Evolutionary conservation across 2,797 vertebrate species (phyloP).

Genomic region (Gambelia wislizenii): DNA sequence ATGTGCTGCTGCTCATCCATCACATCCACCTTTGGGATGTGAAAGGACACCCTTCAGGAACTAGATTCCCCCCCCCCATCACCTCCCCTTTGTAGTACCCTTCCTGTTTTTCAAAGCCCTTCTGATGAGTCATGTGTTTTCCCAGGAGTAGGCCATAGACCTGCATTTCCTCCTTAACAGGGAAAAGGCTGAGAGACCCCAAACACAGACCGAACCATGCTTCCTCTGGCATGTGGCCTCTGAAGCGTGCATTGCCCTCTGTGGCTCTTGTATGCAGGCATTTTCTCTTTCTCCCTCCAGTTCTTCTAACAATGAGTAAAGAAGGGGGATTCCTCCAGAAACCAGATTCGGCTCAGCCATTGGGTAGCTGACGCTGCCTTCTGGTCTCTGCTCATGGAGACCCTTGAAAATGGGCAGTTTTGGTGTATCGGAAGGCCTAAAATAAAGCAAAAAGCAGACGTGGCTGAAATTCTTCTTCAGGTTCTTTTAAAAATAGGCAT

Average conservation of each 20-base stretch:
- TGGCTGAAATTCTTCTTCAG: too few relatives aligned
- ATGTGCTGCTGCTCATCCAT: background rate
- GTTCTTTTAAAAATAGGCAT: too few relatives aligned
- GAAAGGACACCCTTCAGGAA: constrained; percentile 12
- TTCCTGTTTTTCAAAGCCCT: constrained; percentile 37
- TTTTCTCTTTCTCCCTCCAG: too few relatives aligned
- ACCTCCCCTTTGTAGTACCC: background rate
- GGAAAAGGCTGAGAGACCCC: constrained; percentile 28
- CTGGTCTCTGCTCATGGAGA: too few relatives aligned
- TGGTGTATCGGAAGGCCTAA: too few relatives aligned
- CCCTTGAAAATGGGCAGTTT: too few relatives aligned
- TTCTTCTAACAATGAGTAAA: too few relatives aligned
- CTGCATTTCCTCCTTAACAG: constrained; percentile 25
- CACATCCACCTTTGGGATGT: background rate
- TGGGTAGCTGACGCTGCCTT: too few relatives aligned
- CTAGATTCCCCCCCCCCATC: constrained; percentile 6
- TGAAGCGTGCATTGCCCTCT: background rate
- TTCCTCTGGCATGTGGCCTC: background rate
- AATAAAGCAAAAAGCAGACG: too few relatives aligned
- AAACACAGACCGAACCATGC: background rate
- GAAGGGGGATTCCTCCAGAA: too few relatives aligned
- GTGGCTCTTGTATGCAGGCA: background rate
- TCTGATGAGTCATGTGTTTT: background rate
- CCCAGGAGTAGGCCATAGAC: constrained; percentile 6
- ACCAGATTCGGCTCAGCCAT: too few relatives aligned